Evolutionary conservation across 2,797 vertebrate genomes (phyloP), one percentile per base, ranked within the genome.

Genomic region (Chromobotia macracanthus): DNA sequence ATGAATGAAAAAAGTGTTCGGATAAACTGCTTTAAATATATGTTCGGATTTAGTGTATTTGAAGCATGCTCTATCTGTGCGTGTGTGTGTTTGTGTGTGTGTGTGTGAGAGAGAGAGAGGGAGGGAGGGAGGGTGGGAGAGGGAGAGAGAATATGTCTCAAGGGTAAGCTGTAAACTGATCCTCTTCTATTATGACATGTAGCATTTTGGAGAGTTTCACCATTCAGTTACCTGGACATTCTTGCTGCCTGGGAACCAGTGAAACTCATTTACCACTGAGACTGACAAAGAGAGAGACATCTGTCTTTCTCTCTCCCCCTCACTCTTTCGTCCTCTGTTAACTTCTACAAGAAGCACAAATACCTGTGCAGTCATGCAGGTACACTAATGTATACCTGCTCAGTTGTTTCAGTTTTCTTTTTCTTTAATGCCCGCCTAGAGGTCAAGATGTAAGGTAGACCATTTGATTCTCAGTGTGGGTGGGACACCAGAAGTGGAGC

Each of bases 231-330:
- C 88, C 87, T 88, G 87, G 84, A 84, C 90, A 91, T 92, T 93
- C 90, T 86, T 88, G 86, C 83, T 85, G 86, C 88, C 89, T 92
- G 88, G 90, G 91, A 92, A 90, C 89, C 80, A 80, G 86, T 86
- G 60, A 73, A 72, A 82, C 80, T 84, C 84, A 90, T 73, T 82
- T 84, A 88, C 76, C 58, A 87, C 84, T 83, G 85, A 60, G 79
- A 73, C 76, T 74, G 38, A 41, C 7, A 41, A 75, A 88, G 85
- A 85, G 85, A 56, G 41, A 65, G 25, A 82, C 16, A 67, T 28
- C 10, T 18, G 79, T 85, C 83, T 83, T 85, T 82, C 79, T 80
- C 79, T 72, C n/a, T 82, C 82, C 46, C 87, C 88, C 87, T 84
- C 35, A 38, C 35, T 38, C 35, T 38, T 38, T 85, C 81, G 87